Percentiles rank a stretch among this genome's conserved stretches.
Conservation (phyloP, 2,888 invertebrate species). For the Yponomeuta malinellus region DNA sequence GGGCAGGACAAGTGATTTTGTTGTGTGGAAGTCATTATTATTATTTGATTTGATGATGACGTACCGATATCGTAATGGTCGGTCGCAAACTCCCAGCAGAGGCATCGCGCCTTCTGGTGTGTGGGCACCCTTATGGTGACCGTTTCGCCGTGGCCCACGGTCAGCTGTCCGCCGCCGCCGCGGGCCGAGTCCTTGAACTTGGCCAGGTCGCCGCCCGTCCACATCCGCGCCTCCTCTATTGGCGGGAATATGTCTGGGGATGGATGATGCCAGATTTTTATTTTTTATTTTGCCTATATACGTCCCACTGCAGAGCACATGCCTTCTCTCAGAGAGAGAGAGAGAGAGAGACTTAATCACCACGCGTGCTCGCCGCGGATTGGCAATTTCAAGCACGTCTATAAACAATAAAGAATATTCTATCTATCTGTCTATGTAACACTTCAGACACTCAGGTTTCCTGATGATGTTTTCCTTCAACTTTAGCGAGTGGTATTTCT, state of each 20-base stretch:
- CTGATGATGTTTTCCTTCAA: too few relatives aligned
- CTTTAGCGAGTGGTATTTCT: too few relatives aligned
- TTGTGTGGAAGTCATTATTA: too few relatives aligned
- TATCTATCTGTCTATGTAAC: too few relatives aligned
- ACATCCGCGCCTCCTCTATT: constrained; percentile 91
- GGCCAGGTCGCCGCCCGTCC: constrained; percentile 92
- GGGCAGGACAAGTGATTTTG: too few relatives aligned
- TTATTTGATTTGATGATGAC: neutral
- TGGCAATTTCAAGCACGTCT: too few relatives aligned
- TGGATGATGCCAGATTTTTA: neutral
- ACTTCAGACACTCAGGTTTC: too few relatives aligned
- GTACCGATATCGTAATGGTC: constrained; percentile 96
- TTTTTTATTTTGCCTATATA: neutral
- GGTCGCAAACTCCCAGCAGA: constrained; percentile 99
- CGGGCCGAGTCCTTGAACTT: constrained; percentile 93
- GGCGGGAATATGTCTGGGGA: constrained; percentile 52
- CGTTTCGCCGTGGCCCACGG: constrained; percentile 97
- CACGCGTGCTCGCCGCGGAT: too few relatives aligned
- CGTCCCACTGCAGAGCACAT: too few relatives aligned
- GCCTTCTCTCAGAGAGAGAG: too few relatives aligned
- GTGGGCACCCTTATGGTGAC: constrained; percentile 98
- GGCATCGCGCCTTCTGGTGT: constrained; percentile 91
- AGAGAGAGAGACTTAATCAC: too few relatives aligned
- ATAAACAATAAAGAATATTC: too few relatives aligned
- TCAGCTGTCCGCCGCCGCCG: constrained; percentile 90